phyloP scores from a whole-genome alignment of 2,113 vertebrate genomes.

The Neofelis nebulosa region DNA sequence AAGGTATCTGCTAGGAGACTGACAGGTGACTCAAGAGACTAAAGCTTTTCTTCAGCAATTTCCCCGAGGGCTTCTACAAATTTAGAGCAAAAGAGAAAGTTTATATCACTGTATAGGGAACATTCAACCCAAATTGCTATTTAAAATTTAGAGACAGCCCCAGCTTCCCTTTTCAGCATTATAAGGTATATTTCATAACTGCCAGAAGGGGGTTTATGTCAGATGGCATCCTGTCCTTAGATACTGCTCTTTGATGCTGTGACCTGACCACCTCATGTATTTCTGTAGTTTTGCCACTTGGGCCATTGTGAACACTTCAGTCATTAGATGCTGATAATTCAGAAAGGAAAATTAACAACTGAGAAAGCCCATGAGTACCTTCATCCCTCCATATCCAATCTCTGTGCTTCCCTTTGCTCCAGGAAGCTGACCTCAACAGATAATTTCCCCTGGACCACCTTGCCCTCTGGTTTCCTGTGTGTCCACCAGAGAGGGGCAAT shows the following conservation, averaged over 20 bases:
- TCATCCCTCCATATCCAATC: not conserved
- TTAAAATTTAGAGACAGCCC: not conserved
- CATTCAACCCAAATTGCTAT: not conserved
- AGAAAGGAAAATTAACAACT: not conserved
- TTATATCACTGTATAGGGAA: not conserved
- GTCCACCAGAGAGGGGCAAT: rapidly evolving
- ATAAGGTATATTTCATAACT: not conserved
- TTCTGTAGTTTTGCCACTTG: not conserved
- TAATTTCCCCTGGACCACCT: rapidly evolving
- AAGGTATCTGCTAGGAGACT: constrained; percentile 10
- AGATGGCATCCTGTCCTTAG: not conserved
- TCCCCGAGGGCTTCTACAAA: not conserved
- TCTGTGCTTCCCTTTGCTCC: not conserved
- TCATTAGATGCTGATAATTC: not conserved
- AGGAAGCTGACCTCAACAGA: not conserved
- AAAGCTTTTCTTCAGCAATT: constrained; percentile 16
- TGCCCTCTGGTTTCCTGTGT: not conserved
- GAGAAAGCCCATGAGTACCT: not conserved
- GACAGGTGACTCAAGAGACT: not conserved
- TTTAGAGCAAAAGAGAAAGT: not conserved
- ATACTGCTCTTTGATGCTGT: not conserved
- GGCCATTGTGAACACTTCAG: not conserved
- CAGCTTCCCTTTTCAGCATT: not conserved
- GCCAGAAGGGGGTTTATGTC: not conserved
- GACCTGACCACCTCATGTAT: not conserved